Conservation (phyloP, 2,888 invertebrate species). For the Chironomus tentans region DNA sequence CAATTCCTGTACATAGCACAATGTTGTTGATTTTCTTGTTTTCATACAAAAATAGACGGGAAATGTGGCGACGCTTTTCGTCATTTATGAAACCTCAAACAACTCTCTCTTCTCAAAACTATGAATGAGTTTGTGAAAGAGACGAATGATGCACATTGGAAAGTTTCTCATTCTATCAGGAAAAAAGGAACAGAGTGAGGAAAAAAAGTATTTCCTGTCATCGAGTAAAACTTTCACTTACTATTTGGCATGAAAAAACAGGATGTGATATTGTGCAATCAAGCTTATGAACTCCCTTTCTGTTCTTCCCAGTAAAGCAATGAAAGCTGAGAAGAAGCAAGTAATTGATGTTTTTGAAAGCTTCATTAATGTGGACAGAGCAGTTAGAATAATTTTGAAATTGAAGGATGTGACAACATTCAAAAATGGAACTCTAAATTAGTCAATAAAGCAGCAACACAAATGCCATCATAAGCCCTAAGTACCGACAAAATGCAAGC, state of each 20-base stretch:
- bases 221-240: conserved; percentile 9
- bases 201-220: conserved; percentile 1
- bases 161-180: background rate
- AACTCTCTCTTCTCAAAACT: background rate
- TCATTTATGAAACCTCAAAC: conserved; percentile 9
- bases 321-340: no score
- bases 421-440: no score
- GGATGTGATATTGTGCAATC: conserved; percentile 11
- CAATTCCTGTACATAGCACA: background rate
- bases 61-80: background rate
- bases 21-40: background rate
- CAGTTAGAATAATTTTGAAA: no score
- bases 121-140: background rate
- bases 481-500: no score
- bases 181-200: background rate
- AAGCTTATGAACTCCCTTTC: background rate
- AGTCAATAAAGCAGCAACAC: no score
- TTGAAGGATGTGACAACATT: no score
- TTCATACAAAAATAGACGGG: background rate
- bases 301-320: no score
- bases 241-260: background rate
- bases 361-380: no score
- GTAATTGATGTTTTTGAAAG: no score
- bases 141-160: background rate
- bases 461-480: no score